Conservation (phyloP, 2,113 vertebrate species). For the Riparia riparia region DNA sequence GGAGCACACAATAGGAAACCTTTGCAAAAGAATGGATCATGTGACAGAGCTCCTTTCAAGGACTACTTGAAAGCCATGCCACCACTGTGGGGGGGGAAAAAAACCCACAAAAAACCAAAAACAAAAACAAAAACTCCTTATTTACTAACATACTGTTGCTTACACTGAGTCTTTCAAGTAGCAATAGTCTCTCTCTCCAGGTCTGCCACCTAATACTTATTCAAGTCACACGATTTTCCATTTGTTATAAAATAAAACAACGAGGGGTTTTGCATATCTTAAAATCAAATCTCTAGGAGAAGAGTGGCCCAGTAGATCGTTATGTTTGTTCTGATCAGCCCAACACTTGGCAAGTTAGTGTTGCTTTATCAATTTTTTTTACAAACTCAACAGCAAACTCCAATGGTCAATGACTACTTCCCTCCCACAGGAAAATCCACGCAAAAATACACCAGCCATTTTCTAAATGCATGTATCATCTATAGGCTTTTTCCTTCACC, state of each 20-base stretch:
- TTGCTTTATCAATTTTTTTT: neutral
- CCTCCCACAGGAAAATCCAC: neutral
- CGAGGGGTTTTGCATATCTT: neutral
- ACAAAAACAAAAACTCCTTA: neutral
- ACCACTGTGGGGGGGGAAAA: neutral
- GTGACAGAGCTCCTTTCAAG: conserved; percentile 3
- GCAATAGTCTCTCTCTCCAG: neutral
- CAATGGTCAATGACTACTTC: neutral
- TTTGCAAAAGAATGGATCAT: neutral
- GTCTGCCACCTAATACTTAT: neutral
- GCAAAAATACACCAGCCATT: neutral
- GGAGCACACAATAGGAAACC: neutral
- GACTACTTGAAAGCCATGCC: conserved; percentile 5
- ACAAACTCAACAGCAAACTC: neutral
- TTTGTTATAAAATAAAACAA: neutral
- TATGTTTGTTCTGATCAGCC: rapidly evolving
- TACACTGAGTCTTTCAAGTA: neutral
- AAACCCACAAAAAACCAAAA: too few species aligned
- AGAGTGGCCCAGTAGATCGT: neutral
- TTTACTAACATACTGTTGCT: neutral
- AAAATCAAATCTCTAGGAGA: neutral
- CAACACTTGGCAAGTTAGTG: neutral
- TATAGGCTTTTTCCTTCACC: neutral
- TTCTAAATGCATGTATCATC: neutral
- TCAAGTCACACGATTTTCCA: neutral